Evolutionary conservation across 1,140 invertebrate species (phyloP).

Genomic region (Luehdorfia chinensis): DNA sequence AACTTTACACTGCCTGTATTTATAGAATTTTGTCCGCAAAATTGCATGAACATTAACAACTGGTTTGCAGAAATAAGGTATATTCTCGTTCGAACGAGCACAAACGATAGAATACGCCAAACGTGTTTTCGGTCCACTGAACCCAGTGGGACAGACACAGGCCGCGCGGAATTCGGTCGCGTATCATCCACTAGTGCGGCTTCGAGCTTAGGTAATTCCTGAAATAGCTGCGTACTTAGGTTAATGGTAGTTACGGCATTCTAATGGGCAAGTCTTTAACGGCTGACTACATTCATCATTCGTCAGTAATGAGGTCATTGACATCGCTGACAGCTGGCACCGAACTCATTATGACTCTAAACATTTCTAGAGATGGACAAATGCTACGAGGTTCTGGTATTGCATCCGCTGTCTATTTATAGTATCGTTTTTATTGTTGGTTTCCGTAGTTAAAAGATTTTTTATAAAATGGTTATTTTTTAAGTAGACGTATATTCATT

Average conservation of each 20-base stretch:
- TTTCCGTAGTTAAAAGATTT: too few species aligned
- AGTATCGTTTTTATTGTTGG: slow-evolving; percentile 4
- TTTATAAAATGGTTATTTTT: too few species aligned
- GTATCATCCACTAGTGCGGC: slow-evolving; percentile 6
- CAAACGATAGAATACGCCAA: slow-evolving; percentile 7
- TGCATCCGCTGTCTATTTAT: slow-evolving; percentile 11
- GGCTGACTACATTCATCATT: slow-evolving; percentile 52
- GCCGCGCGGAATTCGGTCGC: slow-evolving; percentile 11
- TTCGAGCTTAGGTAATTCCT: slow-evolving; percentile 31
- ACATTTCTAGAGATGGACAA: slow-evolving; percentile 17
- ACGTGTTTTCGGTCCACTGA: slow-evolving; percentile 12
- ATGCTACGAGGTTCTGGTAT: slow-evolving; percentile 1
- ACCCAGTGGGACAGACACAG: slow-evolving; percentile 3
- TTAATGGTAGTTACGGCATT: slow-evolving; percentile 31
- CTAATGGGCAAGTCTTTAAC: slow-evolving; percentile 47
- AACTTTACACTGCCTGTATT: not conserved
- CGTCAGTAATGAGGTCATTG: slow-evolving; percentile 53
- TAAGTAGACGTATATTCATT: too few species aligned
- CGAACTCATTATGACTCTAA: slow-evolving; percentile 24
- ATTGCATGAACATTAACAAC: slow-evolving; percentile 5
- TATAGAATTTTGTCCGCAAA: slow-evolving; percentile 5
- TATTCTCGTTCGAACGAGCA: slow-evolving; percentile 5
- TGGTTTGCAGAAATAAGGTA: slow-evolving; percentile 9
- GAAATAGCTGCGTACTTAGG: slow-evolving; percentile 39
- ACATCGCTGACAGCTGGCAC: slow-evolving; percentile 28